phyloP scores from a whole-genome alignment of 2,888 invertebrate species.

The Rhingia campestris region DNA sequence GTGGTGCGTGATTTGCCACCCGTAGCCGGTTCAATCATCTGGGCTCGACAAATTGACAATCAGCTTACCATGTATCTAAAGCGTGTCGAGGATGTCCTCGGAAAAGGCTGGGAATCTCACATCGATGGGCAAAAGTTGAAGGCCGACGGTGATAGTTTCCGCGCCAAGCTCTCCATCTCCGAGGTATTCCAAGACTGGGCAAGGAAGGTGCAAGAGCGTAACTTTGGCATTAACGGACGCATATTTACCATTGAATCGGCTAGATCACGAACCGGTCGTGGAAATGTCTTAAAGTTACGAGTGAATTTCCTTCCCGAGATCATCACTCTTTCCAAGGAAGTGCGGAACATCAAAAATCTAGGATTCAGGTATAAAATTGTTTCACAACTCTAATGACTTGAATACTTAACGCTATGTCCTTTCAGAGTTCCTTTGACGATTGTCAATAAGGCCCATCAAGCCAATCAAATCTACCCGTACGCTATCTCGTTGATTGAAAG shows the following conservation, averaged over 20 bases:
- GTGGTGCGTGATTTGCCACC: constrained; percentile 97
- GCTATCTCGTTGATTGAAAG: constrained; percentile 99
- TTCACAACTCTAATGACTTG: constrained; percentile 83
- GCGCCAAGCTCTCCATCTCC: constrained; percentile 96
- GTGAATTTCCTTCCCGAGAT: constrained; percentile 99
- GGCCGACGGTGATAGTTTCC: constrained; percentile 98
- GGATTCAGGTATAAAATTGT: constrained; percentile 88
- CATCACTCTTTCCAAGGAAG: constrained; percentile 99
- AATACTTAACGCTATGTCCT: neutral
- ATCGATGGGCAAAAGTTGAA: constrained; percentile 99
- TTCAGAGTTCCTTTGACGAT: constrained; percentile 96
- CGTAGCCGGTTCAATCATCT: constrained; percentile 98
- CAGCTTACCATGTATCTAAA: constrained; percentile 97
- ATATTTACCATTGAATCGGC: constrained; percentile 96
- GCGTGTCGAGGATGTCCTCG: constrained; percentile 98
- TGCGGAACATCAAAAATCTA: constrained; percentile 96
- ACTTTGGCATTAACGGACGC: constrained; percentile 95
- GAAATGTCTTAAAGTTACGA: constrained; percentile 93
- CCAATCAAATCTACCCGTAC: constrained; percentile 98
- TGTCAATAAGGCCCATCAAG: constrained; percentile 99
- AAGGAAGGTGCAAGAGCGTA: constrained; percentile 95
- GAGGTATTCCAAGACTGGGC: constrained; percentile 99
- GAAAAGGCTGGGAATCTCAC: constrained; percentile 99
- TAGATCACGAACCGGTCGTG: constrained; percentile 89
- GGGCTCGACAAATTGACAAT: constrained; percentile 99